These are phyloP conservation scores for Drosophila heteroneura DNA, from an alignment of 2,888 invertebrate species.

Conservation along the genomic window DNA sequence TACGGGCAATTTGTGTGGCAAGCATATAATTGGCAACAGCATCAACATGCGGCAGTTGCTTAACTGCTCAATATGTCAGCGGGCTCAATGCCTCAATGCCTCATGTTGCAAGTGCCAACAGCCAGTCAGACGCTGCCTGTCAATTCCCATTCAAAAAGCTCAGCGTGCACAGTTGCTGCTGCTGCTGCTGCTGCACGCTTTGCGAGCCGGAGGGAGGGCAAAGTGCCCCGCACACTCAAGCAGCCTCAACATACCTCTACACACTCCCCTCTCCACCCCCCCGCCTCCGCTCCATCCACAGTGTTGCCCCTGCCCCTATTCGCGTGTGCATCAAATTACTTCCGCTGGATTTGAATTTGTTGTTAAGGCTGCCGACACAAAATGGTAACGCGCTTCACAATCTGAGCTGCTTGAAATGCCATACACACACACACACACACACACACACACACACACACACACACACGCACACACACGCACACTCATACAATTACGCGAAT, in stretches of 20 bases:
- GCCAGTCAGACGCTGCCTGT: constrained; percentile 47
- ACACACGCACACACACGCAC: constrained; percentile 21
- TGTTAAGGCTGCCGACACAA: constrained; percentile 70
- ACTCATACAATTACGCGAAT: constrained; percentile 73
- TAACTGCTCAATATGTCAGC: constrained; percentile 52
- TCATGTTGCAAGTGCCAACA: constrained; percentile 52
- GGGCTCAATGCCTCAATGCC: constrained; percentile 37
- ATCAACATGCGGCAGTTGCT: constrained; percentile 45
- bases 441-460: constrained; percentile 8
- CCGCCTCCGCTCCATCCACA: neutral
- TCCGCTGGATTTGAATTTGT: constrained; percentile 80
- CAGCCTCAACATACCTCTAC: neutral
- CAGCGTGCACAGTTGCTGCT: constrained; percentile 14
- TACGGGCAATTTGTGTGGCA: constrained; percentile 34
- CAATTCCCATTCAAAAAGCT: constrained; percentile 52
- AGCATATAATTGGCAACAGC: constrained; percentile 67
- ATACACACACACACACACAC: constrained; percentile 26
- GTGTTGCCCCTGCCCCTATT: constrained; percentile 18
- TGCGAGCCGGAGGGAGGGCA: neutral
- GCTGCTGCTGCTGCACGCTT: constrained; percentile 18
- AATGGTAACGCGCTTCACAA: constrained; percentile 66
- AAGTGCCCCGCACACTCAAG: neutral
- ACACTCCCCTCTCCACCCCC: neutral
- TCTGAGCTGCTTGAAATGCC: constrained; percentile 66
- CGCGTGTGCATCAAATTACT: constrained; percentile 77